Conservation (phyloP, 2,797 vertebrate species). For the Dromococcyx pavoninus region DNA sequence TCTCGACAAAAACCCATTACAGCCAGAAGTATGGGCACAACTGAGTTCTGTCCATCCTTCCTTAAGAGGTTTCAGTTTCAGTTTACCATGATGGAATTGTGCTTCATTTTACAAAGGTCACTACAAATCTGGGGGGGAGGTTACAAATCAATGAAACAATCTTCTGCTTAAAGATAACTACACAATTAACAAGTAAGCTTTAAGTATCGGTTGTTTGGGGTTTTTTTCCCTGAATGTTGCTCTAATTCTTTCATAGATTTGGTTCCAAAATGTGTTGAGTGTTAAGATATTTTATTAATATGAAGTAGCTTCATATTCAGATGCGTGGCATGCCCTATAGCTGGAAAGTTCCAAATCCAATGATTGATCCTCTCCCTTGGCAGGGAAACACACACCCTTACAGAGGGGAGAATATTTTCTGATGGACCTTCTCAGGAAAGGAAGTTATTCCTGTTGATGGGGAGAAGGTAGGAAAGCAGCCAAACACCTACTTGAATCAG, state of each 20-base stretch:
- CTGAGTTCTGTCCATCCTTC: background rate
- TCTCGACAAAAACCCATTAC: background rate
- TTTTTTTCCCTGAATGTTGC: background rate
- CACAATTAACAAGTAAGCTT: background rate
- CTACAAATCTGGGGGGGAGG: background rate
- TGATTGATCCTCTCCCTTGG: rapidly evolving
- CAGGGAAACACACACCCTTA: background rate
- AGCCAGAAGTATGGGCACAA: background rate
- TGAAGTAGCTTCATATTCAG: background rate
- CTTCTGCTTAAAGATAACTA: background rate
- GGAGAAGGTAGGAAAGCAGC: background rate
- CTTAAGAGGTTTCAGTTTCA: background rate
- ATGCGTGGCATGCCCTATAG: background rate
- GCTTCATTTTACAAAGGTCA: background rate
- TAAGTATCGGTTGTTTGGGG: background rate
- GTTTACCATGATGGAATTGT: background rate
- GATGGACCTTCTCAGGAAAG: background rate
- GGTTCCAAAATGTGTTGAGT: background rate
- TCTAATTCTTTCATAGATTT: background rate
- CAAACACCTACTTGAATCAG: background rate
- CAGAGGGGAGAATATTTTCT: background rate
- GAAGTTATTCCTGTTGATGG: background rate
- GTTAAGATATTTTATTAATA: background rate
- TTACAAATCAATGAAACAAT: background rate
- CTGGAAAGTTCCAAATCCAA: background rate